Evolutionary conservation across 2,113 vertebrate species (phyloP).

Genomic region (Rafetus swinhoei): DNA sequence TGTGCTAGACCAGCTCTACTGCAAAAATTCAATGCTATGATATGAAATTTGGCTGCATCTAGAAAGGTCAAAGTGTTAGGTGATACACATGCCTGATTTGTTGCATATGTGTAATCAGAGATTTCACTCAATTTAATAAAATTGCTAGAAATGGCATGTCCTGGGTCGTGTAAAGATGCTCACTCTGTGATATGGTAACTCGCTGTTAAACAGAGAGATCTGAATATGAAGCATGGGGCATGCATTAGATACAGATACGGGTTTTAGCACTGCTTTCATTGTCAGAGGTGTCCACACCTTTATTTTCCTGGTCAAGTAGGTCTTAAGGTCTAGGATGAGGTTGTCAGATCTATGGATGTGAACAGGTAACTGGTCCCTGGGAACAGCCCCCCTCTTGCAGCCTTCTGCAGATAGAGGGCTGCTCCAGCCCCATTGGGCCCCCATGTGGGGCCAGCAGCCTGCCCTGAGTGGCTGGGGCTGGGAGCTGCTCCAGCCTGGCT

Average conservation of each 20-base stretch:
- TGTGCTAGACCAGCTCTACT: neutral
- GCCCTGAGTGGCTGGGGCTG: too few relatives aligned
- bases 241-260: neutral
- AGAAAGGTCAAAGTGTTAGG: neutral
- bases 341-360: neutral
- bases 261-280: neutral
- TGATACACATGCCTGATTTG: neutral
- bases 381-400: too few relatives aligned
- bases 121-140: neutral
- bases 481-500: too few relatives aligned
- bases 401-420: too few relatives aligned
- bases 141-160: neutral
- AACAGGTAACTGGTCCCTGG: too few relatives aligned
- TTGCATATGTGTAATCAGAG: neutral
- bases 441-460: too few relatives aligned
- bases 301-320: neutral
- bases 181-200: neutral
- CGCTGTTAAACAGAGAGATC: neutral
- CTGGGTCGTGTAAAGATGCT: neutral
- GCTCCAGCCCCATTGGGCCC: too few relatives aligned
- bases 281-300: neutral
- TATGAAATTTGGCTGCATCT: neutral
- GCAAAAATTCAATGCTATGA: neutral
- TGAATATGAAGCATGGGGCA: neutral
- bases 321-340: neutral